phyloP scores from a whole-genome alignment of 2,888 invertebrate species.

The Lingula anatina region DNA sequence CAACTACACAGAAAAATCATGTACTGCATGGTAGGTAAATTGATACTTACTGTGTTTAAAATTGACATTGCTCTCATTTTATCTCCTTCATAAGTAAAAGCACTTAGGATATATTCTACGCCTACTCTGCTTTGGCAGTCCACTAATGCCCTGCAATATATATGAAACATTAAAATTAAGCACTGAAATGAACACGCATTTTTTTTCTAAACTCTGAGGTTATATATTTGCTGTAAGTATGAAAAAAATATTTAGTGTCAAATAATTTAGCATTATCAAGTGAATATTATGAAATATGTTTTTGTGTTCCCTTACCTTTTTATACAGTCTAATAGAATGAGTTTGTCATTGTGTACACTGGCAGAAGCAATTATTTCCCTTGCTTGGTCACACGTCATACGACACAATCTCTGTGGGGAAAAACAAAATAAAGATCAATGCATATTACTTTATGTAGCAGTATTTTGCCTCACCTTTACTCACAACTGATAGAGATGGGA shows the following conservation, averaged over 20 bases:
- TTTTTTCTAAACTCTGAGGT: background rate
- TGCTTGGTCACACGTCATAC: conserved; percentile 48
- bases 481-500: too few species aligned
- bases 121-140: conserved; percentile 45
- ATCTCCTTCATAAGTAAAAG: conserved; percentile 46
- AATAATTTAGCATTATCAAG: too few species aligned
- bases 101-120: conserved; percentile 45
- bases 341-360: conserved; percentile 46
- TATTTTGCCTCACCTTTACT: too few species aligned
- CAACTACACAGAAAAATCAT: too few species aligned
- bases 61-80: conserved; percentile 39
- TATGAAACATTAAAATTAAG: background rate
- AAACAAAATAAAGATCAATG: too few species aligned
- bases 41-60: conserved; percentile 36
- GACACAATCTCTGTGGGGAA: conserved; percentile 39
- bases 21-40: background rate
- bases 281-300: background rate
- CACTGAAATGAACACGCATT: background rate
- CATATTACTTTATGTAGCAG: too few species aligned
- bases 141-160: conserved; percentile 31
- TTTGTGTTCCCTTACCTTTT: conserved; percentile 45
- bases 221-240: background rate
- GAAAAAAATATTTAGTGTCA: too few species aligned
- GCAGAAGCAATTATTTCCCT: conserved; percentile 43
- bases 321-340: conserved; percentile 43